Base-by-base conservation (phyloP, 92 coral and sea anemone genomes). In the Porites lobata region DNA sequence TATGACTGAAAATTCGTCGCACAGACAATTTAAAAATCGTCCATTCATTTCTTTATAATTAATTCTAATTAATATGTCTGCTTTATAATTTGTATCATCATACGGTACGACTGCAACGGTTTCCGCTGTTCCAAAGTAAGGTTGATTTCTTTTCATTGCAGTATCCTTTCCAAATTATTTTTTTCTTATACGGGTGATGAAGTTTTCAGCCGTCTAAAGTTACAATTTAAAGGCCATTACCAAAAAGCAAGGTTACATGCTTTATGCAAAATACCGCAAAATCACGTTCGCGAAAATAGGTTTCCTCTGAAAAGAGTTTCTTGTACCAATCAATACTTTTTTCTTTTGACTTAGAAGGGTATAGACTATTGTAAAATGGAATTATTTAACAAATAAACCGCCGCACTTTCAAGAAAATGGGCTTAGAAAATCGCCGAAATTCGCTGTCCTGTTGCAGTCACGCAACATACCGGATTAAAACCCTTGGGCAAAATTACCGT, bases 191-290 rank as follows among this genome's bases (percentile, higher is more conserved):
- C 54, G 53, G 75, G 15, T 69, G 75, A 69, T 69, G 51, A 69
- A 26, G 52, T 69, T 69, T 67, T 67, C 75, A 69, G 75, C 51
- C 43, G 75, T 69, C 75, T 69, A 69, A 69, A 69, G 75, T 69
- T 69, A 69, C 72, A 24, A 68, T 68, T 68, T 68, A 68, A 69
- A 29, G 51, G 52, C 6, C 75, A 69, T 69, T 32, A 69, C 75
- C 24, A 13, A 69, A 57, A 11, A 57, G 69, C 69, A 65, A 65
- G 69, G 22, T 65, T 65, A 65, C 69, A 13, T 65, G 69, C 21
- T 65, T 67, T 67, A 67, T 67, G 72, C 72, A 67, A 20, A 18
- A 67, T 67, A 67, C 8, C 72, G 52, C 53, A 26, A 8, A 26
- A 69, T 68, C 47, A 10, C 75, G 43, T 32, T 32, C 43, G 2